Percentiles rank a stretch among this genome's conserved stretches.
Evolutionary conservation across 2,113 vertebrate species (phyloP).

Genomic region (Petrocephalus zakoni): DNA sequence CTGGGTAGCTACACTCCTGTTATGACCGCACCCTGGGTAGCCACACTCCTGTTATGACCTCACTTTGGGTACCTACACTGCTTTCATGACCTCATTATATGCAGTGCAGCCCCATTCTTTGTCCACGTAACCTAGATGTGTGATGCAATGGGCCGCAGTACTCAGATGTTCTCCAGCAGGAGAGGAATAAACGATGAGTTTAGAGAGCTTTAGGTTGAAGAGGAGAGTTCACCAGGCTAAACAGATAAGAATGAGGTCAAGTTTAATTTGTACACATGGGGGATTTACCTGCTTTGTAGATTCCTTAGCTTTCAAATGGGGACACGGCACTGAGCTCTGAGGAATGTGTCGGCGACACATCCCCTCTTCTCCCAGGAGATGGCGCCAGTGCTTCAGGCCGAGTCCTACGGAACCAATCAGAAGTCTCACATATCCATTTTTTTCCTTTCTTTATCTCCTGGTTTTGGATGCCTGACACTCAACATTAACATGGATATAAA

Average conservation of each 20-base stretch:
- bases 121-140: neutral
- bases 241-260: neutral
- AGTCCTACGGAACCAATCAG: neutral
- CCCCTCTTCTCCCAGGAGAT: constrained; percentile 42
- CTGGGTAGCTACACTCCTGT: neutral
- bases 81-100: neutral
- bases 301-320: neutral
- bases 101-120: neutral
- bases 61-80: neutral
- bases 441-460: constrained; percentile 9
- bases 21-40: neutral
- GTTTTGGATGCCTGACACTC: constrained; percentile 64
- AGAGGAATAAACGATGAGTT: neutral
- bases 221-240: neutral
- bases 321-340: neutral
- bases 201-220: neutral
- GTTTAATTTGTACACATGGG: neutral
- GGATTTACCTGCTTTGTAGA: neutral
- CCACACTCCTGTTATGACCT: neutral
- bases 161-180: neutral
- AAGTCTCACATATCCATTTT: neutral
- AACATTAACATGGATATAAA: constrained; percentile 61
- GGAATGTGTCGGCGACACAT: neutral
- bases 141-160: neutral
- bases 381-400: constrained; percentile 45